Conservation (phyloP, 2,888 invertebrate species). For the Cerastis rubricosa region DNA sequence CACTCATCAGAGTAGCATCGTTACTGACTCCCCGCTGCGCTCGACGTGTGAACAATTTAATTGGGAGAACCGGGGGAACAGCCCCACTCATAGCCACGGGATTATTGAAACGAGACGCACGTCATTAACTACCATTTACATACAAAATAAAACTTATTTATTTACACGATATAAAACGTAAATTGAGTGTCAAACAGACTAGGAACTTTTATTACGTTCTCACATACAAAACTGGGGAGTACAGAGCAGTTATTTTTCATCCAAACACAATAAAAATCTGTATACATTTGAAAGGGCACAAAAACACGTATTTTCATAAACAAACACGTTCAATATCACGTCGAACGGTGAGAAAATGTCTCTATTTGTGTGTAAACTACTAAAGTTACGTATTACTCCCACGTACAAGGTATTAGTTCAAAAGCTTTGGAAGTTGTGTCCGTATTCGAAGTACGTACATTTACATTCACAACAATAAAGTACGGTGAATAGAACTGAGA, state of each 20-base stretch:
- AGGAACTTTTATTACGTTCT: constrained; percentile 64
- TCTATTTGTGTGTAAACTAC: constrained; percentile 81
- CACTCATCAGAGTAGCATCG: constrained; percentile 69
- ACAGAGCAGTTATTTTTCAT: constrained; percentile 67
- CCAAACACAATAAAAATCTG: constrained; percentile 71
- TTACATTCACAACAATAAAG: constrained; percentile 65
- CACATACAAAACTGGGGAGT: constrained; percentile 37
- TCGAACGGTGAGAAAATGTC: constrained; percentile 82
- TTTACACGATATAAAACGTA: constrained; percentile 61
- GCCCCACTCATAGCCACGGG: constrained; percentile 77
- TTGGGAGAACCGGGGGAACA: constrained; percentile 81
- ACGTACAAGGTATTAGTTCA: constrained; percentile 69
- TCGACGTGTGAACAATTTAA: constrained; percentile 89
- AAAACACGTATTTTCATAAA: constrained; percentile 75
- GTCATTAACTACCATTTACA: constrained; percentile 64
- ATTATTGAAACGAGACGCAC: constrained; percentile 72
- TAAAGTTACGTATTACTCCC: constrained; percentile 79
- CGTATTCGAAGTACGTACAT: constrained; percentile 66
- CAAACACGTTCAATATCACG: constrained; percentile 79
- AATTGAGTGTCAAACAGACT: constrained; percentile 64
- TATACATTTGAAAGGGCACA: constrained; percentile 71
- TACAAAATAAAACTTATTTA: constrained; percentile 58
- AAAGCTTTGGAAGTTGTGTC: constrained; percentile 64
- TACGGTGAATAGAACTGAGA: constrained; percentile 65
- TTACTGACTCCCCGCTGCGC: constrained; percentile 80